phyloP scores from a whole-genome alignment of 2,113 vertebrate genomes.

The Cervus canadensis region DNA sequence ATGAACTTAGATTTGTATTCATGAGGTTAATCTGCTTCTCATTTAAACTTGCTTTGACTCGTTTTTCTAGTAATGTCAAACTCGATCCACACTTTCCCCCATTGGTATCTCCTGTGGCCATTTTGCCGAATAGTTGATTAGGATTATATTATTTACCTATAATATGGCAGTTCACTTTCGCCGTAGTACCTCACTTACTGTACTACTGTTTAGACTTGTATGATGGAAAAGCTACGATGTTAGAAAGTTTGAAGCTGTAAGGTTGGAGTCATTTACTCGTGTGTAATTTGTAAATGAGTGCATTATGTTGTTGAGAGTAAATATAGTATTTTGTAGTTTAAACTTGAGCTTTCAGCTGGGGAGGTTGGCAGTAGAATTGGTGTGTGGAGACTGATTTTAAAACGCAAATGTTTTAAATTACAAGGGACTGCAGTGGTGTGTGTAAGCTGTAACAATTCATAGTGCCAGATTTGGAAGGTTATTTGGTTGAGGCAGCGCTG shows the following conservation, averaged over 20 bases:
- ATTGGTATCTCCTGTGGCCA: background rate
- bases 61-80: background rate
- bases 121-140: background rate
- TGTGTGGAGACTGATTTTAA: slow-evolving; percentile 38
- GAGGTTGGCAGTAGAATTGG: slow-evolving; percentile 36
- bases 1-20: slow-evolving; percentile 13
- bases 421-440: background rate
- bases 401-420: slow-evolving; percentile 54
- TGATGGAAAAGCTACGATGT: slow-evolving; percentile 20
- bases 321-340: slow-evolving; percentile 23
- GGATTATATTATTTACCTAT: background rate
- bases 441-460: slow-evolving; percentile 30
- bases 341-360: slow-evolving; percentile 37
- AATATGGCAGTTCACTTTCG: background rate
- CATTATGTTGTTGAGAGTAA: slow-evolving; percentile 39
- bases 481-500: slow-evolving; percentile 15
- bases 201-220: background rate
- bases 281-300: slow-evolving; percentile 41
- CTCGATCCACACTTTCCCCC: background rate
- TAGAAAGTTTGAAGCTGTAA: slow-evolving; percentile 29
- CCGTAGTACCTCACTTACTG: background rate
- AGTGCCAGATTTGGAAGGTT: slow-evolving; percentile 16
- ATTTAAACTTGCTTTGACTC: background rate
- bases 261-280: slow-evolving; percentile 9
- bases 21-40: background rate